Conservation (phyloP, 2,113 vertebrate species). For the Verasper variegatus region DNA sequence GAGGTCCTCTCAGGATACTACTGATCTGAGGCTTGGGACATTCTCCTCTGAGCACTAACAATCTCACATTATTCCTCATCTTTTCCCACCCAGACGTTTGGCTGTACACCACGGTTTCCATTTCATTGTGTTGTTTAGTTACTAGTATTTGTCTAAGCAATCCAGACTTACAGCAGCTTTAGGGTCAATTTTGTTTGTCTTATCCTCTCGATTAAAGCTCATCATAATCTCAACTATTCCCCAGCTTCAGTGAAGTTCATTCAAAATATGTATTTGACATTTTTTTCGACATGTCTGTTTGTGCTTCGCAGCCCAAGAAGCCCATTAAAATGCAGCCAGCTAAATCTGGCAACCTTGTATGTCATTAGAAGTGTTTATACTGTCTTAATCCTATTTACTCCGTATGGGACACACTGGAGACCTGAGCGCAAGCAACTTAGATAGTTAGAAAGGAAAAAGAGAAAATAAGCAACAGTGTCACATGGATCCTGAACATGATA, state of each 20-base stretch:
- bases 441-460: neutral
- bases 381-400: conserved; percentile 63
- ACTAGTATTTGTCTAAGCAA: conserved; percentile 34
- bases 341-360: conserved; percentile 47
- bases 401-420: conserved; percentile 24
- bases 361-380: conserved; percentile 63
- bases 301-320: conserved; percentile 47
- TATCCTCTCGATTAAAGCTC: conserved; percentile 37
- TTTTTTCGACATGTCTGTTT: conserved; percentile 33
- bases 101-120: conserved; percentile 50
- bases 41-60: conserved; percentile 41
- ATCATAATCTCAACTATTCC: conserved; percentile 53
- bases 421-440: conserved; percentile 1
- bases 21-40: conserved; percentile 14
- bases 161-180: conserved; percentile 38
- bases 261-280: conserved; percentile 2
- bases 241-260: conserved; percentile 28
- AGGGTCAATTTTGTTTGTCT: conserved; percentile 48
- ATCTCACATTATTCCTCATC: conserved; percentile 27
- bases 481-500: conserved; percentile 5
- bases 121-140: conserved; percentile 62
- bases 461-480: conserved; percentile 12
- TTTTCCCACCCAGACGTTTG: conserved; percentile 58
- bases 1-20: conserved; percentile 33
- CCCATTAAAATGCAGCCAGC: conserved; percentile 41